These are phyloP conservation scores for Anniella stebbinsi DNA, from an alignment of 2,797 vertebrate species.

Conservation along the genomic window DNA sequence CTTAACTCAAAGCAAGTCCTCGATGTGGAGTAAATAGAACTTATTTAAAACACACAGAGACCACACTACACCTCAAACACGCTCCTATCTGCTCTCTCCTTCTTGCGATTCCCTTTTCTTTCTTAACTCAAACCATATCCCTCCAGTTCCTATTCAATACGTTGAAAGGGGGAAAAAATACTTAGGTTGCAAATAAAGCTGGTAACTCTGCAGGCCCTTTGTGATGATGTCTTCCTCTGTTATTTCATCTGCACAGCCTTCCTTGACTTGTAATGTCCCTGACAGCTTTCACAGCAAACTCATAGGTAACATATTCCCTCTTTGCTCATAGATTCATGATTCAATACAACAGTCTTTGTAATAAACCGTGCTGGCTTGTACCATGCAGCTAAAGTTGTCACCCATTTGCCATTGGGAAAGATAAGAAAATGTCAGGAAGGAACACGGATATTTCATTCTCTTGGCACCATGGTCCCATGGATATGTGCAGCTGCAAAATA, in stretches of 20 bases:
- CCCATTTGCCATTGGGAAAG: slow-evolving; percentile 14
- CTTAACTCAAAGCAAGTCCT: not conserved
- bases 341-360: not conserved
- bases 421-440: slow-evolving; percentile 19
- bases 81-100: slow-evolving; percentile 3
- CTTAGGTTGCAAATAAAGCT: not conserved
- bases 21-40: slow-evolving; percentile 19
- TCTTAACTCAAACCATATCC: not conserved
- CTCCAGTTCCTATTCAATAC: slow-evolving; percentile 12
- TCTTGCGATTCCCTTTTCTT: slow-evolving; percentile 1
- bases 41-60: not conserved
- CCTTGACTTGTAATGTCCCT: not conserved
- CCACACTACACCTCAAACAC: not conserved
- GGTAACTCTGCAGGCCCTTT: slow-evolving; percentile 5
- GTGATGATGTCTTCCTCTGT: slow-evolving; percentile 16
- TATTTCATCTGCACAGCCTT: slow-evolving; percentile 6
- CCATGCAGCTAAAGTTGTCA: not conserved
- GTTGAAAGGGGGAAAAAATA: not conserved
- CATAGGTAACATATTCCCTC: not conserved
- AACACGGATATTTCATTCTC: slow-evolving; percentile 6
- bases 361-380: slow-evolving; percentile 7
- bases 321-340: not conserved
- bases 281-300: slow-evolving; percentile 12
- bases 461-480: not conserved
- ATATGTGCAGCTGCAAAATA: not conserved